Evolutionary conservation across 2,888 invertebrate genomes (phyloP).

Genomic region (Pristionchus maxplancki): DNA sequence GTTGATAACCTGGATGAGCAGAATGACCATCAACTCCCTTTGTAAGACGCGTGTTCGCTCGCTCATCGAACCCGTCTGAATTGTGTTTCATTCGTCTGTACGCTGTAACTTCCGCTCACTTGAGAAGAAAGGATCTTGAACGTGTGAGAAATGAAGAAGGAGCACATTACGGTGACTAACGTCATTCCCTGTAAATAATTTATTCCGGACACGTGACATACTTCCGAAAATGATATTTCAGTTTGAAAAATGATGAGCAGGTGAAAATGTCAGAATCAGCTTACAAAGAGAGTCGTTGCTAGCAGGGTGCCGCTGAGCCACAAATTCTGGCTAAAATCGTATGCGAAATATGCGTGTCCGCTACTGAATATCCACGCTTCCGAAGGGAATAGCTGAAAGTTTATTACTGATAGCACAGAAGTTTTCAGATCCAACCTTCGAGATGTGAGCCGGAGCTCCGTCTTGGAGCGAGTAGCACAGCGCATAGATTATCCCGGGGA

Average conservation of each 20-base stretch:
- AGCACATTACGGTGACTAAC: not conserved
- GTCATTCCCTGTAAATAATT: not conserved
- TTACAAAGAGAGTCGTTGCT: not conserved
- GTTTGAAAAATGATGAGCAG: no score
- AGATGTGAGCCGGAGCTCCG: not conserved
- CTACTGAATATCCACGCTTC: not conserved
- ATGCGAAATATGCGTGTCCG: not conserved
- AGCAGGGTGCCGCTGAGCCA: not conserved
- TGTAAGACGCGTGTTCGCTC: not conserved
- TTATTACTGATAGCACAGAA: no score
- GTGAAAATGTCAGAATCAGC: no score
- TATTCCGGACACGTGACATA: not conserved
- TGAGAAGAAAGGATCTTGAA: not conserved
- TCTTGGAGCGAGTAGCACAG: not conserved
- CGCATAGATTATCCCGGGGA: not conserved
- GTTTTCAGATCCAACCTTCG: no score
- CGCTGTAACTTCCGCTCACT: no score
- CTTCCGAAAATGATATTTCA: no score
- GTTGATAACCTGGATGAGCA: not conserved
- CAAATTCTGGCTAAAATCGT: not conserved
- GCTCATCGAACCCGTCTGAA: not conserved
- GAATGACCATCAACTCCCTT: not conserved
- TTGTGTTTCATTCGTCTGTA: no score
- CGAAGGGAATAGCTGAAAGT: not conserved
- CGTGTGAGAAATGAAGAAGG: not conserved